Evolutionary conservation across 2,113 vertebrate species (phyloP).

Genomic region (Eclectus roratus): DNA sequence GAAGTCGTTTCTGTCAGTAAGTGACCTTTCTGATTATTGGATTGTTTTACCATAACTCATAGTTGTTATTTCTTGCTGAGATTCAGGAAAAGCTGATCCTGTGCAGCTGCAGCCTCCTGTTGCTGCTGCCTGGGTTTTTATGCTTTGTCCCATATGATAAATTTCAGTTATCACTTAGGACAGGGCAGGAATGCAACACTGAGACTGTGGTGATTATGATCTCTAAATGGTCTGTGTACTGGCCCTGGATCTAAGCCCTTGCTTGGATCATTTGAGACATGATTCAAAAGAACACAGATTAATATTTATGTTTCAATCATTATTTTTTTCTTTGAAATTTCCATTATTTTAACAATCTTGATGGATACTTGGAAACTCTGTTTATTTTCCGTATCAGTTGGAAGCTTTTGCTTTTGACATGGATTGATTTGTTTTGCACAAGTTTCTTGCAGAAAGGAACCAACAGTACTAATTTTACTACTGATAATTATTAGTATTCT

Average conservation of each 20-base stretch:
- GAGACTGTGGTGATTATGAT: neutral
- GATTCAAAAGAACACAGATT: neutral
- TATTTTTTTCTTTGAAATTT: neutral
- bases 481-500: neutral
- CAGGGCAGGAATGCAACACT: conserved; percentile 22
- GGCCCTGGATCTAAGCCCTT: conserved; percentile 13
- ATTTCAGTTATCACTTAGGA: conserved; percentile 34
- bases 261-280: conserved; percentile 7
- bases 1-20: conserved; percentile 22
- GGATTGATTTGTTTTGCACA: conserved; percentile 33
- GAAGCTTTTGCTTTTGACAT: conserved; percentile 1
- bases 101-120: conserved; percentile 47
- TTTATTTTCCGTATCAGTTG: conserved; percentile 10
- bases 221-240: conserved; percentile 33
- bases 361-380: conserved; percentile 2
- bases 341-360: neutral
- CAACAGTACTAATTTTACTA: neutral
- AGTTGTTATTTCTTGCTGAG: conserved; percentile 43
- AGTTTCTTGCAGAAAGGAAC: neutral
- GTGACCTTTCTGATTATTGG: conserved; percentile 40
- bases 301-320: neutral
- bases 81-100: neutral
- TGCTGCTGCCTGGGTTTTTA: conserved; percentile 7
- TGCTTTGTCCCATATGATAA: neutral
- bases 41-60: conserved; percentile 35